Percentiles rank a stretch among this genome's conserved stretches.
phyloP scores from a whole-genome alignment of 2,113 vertebrate species.

The Hirundichthys speculiger region DNA sequence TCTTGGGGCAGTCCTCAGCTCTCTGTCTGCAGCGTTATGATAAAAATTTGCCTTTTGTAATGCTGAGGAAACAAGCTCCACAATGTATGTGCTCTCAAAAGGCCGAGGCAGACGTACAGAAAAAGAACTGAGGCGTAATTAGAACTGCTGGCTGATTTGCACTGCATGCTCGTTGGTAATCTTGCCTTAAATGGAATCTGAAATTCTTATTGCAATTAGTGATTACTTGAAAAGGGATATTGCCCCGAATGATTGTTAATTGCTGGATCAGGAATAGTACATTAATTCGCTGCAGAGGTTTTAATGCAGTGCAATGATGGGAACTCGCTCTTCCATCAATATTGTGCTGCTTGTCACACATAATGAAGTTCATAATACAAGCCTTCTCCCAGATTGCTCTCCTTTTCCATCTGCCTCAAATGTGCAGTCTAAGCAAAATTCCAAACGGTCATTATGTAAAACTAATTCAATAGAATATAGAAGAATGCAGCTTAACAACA shows the following conservation, averaged over 20 bases:
- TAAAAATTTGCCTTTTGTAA: conserved; percentile 62
- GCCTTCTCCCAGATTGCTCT: conserved; percentile 27
- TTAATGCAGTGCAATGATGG: conserved; percentile 66
- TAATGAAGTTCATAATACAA: conserved; percentile 67
- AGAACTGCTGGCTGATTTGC: conserved; percentile 73
- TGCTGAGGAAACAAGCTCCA: conserved; percentile 65
- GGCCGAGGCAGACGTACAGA: conserved; percentile 46
- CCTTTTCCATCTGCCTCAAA: conserved; percentile 45
- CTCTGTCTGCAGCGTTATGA: conserved; percentile 71
- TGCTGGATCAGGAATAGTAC: conserved; percentile 75
- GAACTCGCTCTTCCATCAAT: conserved; percentile 67
- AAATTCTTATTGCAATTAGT: conserved; percentile 80
- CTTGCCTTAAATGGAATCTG: conserved; percentile 74
- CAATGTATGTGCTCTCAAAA: conserved; percentile 67
- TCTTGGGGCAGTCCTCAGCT: conserved; percentile 45
- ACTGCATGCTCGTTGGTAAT: conserved; percentile 72
- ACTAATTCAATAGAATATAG: conserved; percentile 63
- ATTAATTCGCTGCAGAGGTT: conserved; percentile 74
- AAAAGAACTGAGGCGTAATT: conserved; percentile 71
- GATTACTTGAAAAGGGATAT: conserved; percentile 77
- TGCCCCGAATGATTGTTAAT: conserved; percentile 76
- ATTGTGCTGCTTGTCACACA: conserved; percentile 71
- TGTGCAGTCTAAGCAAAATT: conserved; percentile 66
- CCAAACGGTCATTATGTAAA: conserved; percentile 69
- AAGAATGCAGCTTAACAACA: conserved; percentile 61